Evolutionary conservation across 2,113 vertebrate genomes (phyloP), one percentile per base, ranked within the genome.

Genomic region (Addax nasomaculatus): DNA sequence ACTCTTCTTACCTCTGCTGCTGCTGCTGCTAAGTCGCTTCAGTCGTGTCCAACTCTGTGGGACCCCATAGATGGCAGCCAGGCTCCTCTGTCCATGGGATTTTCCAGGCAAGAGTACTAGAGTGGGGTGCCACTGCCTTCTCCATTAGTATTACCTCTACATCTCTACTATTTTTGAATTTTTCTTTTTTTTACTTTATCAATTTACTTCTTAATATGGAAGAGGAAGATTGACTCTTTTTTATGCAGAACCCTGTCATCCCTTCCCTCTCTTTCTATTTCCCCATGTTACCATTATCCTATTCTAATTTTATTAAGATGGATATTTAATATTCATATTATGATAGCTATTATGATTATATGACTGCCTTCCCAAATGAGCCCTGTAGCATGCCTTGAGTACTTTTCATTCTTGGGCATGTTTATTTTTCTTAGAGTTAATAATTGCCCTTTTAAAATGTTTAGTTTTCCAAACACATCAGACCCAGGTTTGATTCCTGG

Each of bases 241-340:
- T 9, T 15, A 62, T 25, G 3, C 25, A 30, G 10, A 86, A 76
- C 0, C 0, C 1, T 27, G 15, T 33, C n/a, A n/a, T 6, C 12
- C 16, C 13, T 17, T 16, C 11, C 3, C 11, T 6, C 6, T 17
- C 7, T 67, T 64, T 80, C 16, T 36, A 19, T n/a, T 16, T 76
- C 21, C 7, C 0, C 2, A 45, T 90, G 17, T 78, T 64, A n/a
- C 16, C 19, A 45, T 80, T 91, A 16, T 81, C 4, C 4, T 19
- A 57, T 62, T 16, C 30, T 67, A 84, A 76, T 49, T 84, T 87
- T 79, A 57, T 3, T 83, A 45, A 30, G 9, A 81, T 83, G 5
- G 51, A 43, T 85, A 47, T 89, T 93, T 60, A 83, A 29, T 55
- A 49, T 51, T 92, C 60, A 62, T 14, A 47, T 90, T 80, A 80